Conservation (phyloP, 2,113 vertebrate genomes). For the Xiphorhynchus elegans region DNA sequence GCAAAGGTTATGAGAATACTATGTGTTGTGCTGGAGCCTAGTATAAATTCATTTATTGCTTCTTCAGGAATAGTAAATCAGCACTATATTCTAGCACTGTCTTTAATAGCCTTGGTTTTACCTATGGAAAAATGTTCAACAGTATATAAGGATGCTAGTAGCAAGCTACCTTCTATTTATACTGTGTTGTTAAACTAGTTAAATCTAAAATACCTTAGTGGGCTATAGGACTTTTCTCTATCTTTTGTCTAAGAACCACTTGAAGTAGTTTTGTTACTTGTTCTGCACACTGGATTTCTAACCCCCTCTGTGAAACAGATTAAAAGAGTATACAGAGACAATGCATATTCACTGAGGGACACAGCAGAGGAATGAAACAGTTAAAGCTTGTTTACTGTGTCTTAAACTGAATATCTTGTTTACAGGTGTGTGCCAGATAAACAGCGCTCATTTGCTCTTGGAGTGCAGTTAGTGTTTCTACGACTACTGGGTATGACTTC, state of each 20-base stretch:
- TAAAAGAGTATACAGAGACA: not conserved
- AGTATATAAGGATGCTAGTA: not conserved
- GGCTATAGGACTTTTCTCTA: not conserved
- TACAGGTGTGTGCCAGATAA: constrained; percentile 75
- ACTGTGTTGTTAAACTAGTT: not conserved
- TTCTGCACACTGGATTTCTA: not conserved
- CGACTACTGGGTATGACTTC: constrained; percentile 69
- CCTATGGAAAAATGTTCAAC: not conserved
- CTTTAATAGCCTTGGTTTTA: not conserved
- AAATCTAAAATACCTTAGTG: not conserved
- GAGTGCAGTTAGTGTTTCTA: constrained; percentile 72
- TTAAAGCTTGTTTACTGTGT: not conserved
- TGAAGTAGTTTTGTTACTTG: not conserved
- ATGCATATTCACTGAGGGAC: not conserved
- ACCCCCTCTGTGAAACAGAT: not conserved
- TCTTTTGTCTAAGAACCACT: not conserved
- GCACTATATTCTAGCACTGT: not conserved
- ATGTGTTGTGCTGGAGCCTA: not conserved
- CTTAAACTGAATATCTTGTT: constrained; percentile 3
- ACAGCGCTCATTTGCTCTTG: constrained; percentile 76
- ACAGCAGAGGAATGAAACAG: not conserved
- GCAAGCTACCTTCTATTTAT: not conserved
- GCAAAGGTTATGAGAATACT: not conserved
- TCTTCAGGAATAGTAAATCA: not conserved
- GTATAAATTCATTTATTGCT: not conserved